Evolutionary conservation across 23 tunicate species (phyloP).

Genomic region (Clavelina lepadiformis): DNA sequence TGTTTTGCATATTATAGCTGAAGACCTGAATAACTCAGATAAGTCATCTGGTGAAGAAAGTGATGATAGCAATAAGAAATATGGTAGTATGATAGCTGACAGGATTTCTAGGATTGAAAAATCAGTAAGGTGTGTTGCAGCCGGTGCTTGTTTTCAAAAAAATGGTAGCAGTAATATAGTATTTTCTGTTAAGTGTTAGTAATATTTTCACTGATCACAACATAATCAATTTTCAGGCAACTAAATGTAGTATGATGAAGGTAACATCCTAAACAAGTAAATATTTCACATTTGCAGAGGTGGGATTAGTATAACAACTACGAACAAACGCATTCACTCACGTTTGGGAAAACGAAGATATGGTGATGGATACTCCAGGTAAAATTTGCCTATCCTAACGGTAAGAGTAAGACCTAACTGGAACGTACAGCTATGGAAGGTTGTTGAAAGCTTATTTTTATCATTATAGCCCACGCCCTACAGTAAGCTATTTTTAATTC

Average conservation of each 20-base stretch:
- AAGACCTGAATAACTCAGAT: constrained; percentile 57
- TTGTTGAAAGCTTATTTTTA: neutral
- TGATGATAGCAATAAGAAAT: neutral
- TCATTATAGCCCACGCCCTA: neutral
- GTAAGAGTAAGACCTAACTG: too few relatives aligned
- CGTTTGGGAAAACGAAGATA: constrained; percentile 14
- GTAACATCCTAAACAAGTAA: neutral
- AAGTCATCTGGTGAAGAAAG: constrained; percentile 18
- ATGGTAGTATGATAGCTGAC: constrained; percentile 67
- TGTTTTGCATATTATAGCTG: too few relatives aligned
- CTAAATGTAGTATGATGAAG: neutral
- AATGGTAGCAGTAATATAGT: neutral
- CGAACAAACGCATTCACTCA: constrained; percentile 9
- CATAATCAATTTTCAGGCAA: neutral
- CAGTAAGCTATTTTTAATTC: neutral
- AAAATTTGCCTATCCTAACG: neutral
- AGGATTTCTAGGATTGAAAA: constrained; percentile 19
- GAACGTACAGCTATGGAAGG: neutral
- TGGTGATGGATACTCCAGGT: neutral
- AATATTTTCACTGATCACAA: neutral
- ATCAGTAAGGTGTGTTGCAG: constrained; percentile 11
- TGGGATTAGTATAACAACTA: neutral
- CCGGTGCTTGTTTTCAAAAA: neutral
- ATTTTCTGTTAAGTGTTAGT: neutral
- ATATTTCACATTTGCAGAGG: neutral